Percentiles rank a stretch among this genome's conserved stretches.
phyloP scores from a whole-genome alignment of 2,797 vertebrate genomes.

The Microchirus variegatus region DNA sequence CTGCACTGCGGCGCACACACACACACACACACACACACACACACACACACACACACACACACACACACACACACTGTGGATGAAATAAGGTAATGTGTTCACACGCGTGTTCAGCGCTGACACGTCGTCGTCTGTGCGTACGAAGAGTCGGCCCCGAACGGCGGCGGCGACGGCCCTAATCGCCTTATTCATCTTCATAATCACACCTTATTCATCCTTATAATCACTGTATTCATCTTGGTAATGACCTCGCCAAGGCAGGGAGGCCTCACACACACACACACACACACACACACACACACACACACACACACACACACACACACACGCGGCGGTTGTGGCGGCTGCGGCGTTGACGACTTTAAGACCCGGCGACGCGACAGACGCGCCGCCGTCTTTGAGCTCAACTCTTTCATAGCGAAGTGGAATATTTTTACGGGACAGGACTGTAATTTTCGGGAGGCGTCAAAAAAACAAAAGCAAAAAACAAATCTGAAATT shows the following conservation, averaged over 20 bases:
- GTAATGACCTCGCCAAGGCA: constrained; percentile 65
- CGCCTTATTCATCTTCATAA: constrained; percentile 82
- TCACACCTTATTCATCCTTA: constrained; percentile 78
- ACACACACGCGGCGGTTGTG: constrained; percentile 12
- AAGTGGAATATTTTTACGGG: background rate
- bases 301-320: constrained; percentile 25
- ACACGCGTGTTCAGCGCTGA: constrained; percentile 58
- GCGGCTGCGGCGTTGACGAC: constrained; percentile 10
- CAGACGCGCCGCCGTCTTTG: constrained; percentile 2
- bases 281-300: background rate
- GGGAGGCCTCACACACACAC: constrained; percentile 17
- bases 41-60: constrained; percentile 6
- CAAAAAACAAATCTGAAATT: constrained; percentile 1
- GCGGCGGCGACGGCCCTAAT: constrained; percentile 72
- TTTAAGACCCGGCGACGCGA: constrained; percentile 27
- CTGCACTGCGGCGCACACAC: constrained; percentile 3
- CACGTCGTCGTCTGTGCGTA: constrained; percentile 47
- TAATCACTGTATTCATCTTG: constrained; percentile 77
- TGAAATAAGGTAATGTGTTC: constrained; percentile 64
- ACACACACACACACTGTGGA: constrained; percentile 14
- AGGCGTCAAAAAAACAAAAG: background rate
- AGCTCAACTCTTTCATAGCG: background rate
- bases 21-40: constrained; percentile 12
- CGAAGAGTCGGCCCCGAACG: constrained; percentile 59
- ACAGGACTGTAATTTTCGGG: constrained; percentile 8